A percentile compares a stretch with the other conserved stretches of the same genome.
phyloP scores from a whole-genome alignment of 2,888 invertebrate species.

The Phytoseiulus persimilis region DNA sequence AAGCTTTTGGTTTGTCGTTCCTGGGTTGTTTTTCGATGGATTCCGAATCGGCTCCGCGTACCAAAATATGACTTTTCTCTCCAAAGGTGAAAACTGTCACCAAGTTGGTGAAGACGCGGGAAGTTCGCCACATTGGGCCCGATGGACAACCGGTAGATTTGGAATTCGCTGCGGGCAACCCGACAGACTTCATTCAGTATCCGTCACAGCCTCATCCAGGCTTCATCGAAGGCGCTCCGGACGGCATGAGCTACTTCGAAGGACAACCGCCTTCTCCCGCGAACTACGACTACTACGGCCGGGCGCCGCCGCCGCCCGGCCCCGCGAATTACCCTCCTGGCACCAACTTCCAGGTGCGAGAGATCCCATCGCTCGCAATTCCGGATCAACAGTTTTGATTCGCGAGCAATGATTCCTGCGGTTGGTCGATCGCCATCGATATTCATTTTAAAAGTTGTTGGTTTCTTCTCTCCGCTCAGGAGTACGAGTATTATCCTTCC shows the following conservation, averaged over 20 bases:
- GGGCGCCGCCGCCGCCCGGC: slow-evolving; percentile 43
- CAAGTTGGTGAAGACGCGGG: slow-evolving; percentile 59
- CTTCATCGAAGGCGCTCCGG: slow-evolving; percentile 43
- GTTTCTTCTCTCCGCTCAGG: neutral
- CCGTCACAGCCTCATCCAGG: slow-evolving; percentile 44
- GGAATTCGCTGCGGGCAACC: slow-evolving; percentile 41
- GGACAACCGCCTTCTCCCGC: slow-evolving; percentile 37
- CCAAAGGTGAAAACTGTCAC: slow-evolving; percentile 62
- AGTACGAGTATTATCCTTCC: slow-evolving; percentile 36
- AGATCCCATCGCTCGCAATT: neutral
- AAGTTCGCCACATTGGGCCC: slow-evolving; percentile 55
- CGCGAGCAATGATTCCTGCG: neutral
- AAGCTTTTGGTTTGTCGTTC: too few relatives aligned
- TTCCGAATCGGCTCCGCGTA: neutral
- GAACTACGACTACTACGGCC: slow-evolving; percentile 46
- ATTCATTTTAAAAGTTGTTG: neutral
- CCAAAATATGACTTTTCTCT: neutral
- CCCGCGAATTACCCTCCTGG: slow-evolving; percentile 14
- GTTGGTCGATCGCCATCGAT: neutral
- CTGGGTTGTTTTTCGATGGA: too few relatives aligned
- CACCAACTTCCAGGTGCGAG: slow-evolving; percentile 25
- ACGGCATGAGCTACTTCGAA: slow-evolving; percentile 42
- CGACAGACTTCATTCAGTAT: slow-evolving; percentile 39
- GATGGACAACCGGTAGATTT: slow-evolving; percentile 52
- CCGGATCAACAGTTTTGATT: too few relatives aligned